Evolutionary conservation across 2,797 vertebrate genomes (phyloP), one percentile per base, ranked within the genome.

Genomic region (Lophius americanus): DNA sequence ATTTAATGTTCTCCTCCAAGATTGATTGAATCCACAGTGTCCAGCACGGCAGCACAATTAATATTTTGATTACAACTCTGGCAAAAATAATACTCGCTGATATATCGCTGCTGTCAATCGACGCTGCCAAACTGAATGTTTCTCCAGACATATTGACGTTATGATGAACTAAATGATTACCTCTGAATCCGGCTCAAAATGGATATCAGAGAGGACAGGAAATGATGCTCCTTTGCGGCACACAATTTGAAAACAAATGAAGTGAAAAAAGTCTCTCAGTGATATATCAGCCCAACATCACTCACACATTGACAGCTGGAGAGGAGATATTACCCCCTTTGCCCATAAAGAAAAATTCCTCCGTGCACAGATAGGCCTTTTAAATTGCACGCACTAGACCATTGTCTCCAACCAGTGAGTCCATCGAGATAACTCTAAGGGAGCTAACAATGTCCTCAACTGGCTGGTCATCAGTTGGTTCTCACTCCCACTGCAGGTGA

Each of bases 1-100:
- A 80, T 92, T 91, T 87, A 88, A 89, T 91, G 75, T 47, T 88
- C 73, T 86, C 73, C 65, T 58, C 4, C 33, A 42, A 79, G 79
- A 83, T 83, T 70, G 70, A 90, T 88, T 84, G 73, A 85, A 81
- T 71, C 73, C 3, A 57, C 9, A 37, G 60, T 73, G 66, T 39
- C 56, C 65, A 32, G 71, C 62, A 38, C 60, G 37, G 66, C 54
- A 53, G 52, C 74, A 78, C 68, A 85, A 83, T 87, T 85, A 82
- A 77, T 81, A 87, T 85, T 89, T 86, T 78, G 78, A 90, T 85
- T 80, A 81, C 73, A 79, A 77, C 48, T 69, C 82, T 51, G 60
- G 59, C 52, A 82, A 23, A 89, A 83, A 84, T 60, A 56, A 76
- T 64, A 78, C 81, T 51, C 69, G 42, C 44, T 79, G 79, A 90